Evolutionary conservation across 2,797 vertebrate genomes (phyloP), one percentile per base, ranked within the genome.

Genomic region (Galagoides demidoff): DNA sequence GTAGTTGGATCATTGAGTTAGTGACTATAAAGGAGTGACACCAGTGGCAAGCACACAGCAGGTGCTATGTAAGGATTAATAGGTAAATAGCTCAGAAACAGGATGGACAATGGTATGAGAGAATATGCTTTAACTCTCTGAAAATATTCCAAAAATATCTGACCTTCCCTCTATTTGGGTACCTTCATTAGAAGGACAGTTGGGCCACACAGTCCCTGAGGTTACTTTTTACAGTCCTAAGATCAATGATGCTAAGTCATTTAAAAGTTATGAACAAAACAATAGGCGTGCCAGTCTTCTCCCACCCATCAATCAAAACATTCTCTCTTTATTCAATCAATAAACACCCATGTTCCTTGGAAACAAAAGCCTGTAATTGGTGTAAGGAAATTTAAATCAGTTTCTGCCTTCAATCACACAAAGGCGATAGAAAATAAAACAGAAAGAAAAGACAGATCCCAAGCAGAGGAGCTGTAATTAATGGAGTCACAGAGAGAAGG

Each of bases 171-270:
- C 57, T 68, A 71, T n/a, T 76, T 4, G 29, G 29, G 37, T 34
- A 25, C 20, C 52, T 55, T 25, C 3, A 31, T 77, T 27, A 52
- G 31, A 64, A n/a, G 39, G 84, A 83, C 68, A 86, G 78, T 19
- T 83, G 52, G 81, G 25, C 17, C 4, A 34, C 5, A n/a, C 9
- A 11, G 31, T 37, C 49, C 70, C 77, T 25, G 23, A 3, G 25
- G 4, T 6, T 90, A 57, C 59, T 52, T 59, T 57, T 29, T 57
- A 25, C 59, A 81, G 37, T 85, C 90, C 43, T 78, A 64, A 84
- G 20, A 57, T 52, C 68, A 92, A 9, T 34, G 45, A 91, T 43
- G 66, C 93, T 43, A 96, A 85, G 9, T 86, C 83, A 95, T 93
- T 74, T 23, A 52, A 78, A 89, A 92, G 29, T 70, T 74, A 64